Conservation (phyloP, 1,140 invertebrate species). For the Drosophila sulfurigaster region DNA sequence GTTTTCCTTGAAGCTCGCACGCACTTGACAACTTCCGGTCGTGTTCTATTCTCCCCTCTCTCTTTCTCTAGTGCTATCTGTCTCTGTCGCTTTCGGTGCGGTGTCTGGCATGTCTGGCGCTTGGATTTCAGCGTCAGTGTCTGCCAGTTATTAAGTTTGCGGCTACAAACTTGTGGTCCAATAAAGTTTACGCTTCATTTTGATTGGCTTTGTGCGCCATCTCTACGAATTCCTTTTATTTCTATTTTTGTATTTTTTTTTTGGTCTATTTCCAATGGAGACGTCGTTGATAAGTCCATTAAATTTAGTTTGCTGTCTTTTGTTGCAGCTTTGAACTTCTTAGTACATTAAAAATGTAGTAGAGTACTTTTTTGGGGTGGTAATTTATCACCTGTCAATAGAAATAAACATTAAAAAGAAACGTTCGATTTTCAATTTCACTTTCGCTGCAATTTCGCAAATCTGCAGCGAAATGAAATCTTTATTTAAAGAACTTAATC, state of each 20-base stretch:
- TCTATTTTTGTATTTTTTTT: neutral
- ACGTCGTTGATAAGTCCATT: constrained; percentile 24
- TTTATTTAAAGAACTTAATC: no score
- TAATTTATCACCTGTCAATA: no score
- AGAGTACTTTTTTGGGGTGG: no score
- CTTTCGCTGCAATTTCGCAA: no score
- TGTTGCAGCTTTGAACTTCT: neutral
- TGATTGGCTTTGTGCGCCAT: constrained; percentile 56
- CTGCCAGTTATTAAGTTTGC: constrained; percentile 73
- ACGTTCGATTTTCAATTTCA: no score
- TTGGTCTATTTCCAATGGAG: constrained; percentile 20
- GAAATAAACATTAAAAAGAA: no score
- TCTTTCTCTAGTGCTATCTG: neutral
- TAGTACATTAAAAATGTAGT: constrained; percentile 11
- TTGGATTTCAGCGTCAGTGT: constrained; percentile 27
- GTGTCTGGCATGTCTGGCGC: neutral
- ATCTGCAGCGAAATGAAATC: no score
- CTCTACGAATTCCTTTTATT: neutral
- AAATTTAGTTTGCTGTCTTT: constrained; percentile 9
- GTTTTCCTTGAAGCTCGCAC: constrained; percentile 46
- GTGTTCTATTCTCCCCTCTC: constrained; percentile 1
- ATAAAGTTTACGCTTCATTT: constrained; percentile 68
- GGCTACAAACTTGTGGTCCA: constrained; percentile 65
- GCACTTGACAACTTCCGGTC: constrained; percentile 64
- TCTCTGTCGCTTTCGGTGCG: neutral